A percentile compares a stretch with the other conserved stretches of the same genome.
Conservation (phyloP, 1,140 invertebrate genomes). For the Phthorimaea operculella region DNA sequence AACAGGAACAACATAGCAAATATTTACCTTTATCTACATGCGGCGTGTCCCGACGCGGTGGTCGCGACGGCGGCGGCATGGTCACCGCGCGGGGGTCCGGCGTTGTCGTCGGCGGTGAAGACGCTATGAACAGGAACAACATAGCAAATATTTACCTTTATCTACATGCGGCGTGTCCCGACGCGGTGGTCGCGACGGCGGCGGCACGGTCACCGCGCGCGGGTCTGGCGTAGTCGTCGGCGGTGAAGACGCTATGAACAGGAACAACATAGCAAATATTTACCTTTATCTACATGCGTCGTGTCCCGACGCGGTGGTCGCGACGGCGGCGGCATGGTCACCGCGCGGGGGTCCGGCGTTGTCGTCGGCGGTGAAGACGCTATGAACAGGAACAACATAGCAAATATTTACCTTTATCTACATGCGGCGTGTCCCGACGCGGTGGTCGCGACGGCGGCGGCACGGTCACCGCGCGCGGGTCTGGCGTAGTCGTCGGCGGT, state of each 20-base stretch:
- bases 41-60: constrained; percentile 49
- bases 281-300: constrained; percentile 55
- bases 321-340: constrained; percentile 51
- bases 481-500: constrained; percentile 57
- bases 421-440: constrained; percentile 42
- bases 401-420: constrained; percentile 57
- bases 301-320: constrained; percentile 49
- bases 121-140: no score
- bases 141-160: constrained; percentile 57
- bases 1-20: no score
- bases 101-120: constrained; percentile 58
- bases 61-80: constrained; percentile 46
- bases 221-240: constrained; percentile 60
- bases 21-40: constrained; percentile 52
- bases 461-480: constrained; percentile 45
- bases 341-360: constrained; percentile 50
- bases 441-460: constrained; percentile 55
- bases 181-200: constrained; percentile 50
- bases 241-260: constrained; percentile 59
- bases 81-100: constrained; percentile 53
- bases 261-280: no score
- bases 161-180: constrained; percentile 47
- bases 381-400: no score
- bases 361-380: constrained; percentile 60
- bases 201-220: constrained; percentile 42